A percentile compares a stretch with the other conserved stretches of the same genome.
These are phyloP conservation scores for Manis crassicaudata DNA, from an alignment of 2,797 vertebrate species.

Conservation along the genomic window DNA sequence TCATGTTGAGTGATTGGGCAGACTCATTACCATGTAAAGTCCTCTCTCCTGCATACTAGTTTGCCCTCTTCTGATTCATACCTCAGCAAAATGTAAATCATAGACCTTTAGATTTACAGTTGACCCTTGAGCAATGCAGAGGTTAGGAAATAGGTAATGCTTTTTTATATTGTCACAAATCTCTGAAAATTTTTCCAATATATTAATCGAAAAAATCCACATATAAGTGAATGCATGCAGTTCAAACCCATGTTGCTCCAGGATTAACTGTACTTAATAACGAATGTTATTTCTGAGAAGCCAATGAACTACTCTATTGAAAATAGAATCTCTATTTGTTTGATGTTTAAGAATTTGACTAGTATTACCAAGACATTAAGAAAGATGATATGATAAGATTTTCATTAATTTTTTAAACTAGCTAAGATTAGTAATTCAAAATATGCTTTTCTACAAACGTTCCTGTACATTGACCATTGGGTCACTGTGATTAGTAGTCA, in stretches of 20 bases:
- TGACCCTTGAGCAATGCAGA: too few species aligned
- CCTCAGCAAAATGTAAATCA: not conserved
- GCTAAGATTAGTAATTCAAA: slow-evolving; percentile 22
- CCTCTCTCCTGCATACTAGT: not conserved
- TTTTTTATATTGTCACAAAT: too few species aligned
- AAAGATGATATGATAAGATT: not conserved
- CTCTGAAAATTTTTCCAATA: too few species aligned
- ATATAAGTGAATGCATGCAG: too few species aligned
- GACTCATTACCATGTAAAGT: not conserved
- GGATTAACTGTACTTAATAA: not conserved
- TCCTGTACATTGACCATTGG: not conserved
- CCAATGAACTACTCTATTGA: not conserved
- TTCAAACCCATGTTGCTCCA: too few species aligned
- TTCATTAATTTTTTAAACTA: slow-evolving; percentile 40
- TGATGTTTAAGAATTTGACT: not conserved
- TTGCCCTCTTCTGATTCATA: not conserved
- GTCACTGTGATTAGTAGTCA: not conserved
- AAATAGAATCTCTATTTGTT: not conserved
- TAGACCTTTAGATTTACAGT: not conserved
- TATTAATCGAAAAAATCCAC: too few species aligned
- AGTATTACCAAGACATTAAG: not conserved
- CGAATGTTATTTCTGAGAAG: slow-evolving; percentile 9
- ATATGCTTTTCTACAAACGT: not conserved
- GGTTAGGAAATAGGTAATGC: too few species aligned
- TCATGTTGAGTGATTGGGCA: not conserved